A percentile compares a stretch with the other conserved stretches of the same genome.
phyloP scores from a whole-genome alignment of 1,140 invertebrate species.

The Helicoverpa zea region DNA sequence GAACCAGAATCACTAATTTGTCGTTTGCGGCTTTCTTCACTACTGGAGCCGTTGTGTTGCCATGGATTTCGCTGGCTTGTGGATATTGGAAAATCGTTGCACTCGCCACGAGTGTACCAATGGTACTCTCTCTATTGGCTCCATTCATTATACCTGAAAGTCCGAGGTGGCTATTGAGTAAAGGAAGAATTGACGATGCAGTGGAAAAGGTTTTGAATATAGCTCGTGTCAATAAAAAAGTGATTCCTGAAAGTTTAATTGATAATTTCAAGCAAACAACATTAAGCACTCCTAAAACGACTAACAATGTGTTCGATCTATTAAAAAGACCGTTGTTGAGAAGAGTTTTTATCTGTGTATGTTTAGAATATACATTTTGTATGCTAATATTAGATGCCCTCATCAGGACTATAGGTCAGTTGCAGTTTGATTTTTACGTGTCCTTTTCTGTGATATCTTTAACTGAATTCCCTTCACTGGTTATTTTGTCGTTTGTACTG shows the following conservation, averaged over 20 bases:
- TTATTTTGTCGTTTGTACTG: constrained; percentile 72
- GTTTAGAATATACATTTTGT: constrained; percentile 71
- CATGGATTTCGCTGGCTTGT: constrained; percentile 89
- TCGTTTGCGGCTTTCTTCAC: constrained; percentile 89
- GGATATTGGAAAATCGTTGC: constrained; percentile 90
- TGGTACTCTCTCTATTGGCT: constrained; percentile 76
- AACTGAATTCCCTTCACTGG: constrained; percentile 76
- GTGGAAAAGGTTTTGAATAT: constrained; percentile 86
- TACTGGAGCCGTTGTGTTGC: constrained; percentile 88
- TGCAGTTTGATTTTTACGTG: constrained; percentile 75
- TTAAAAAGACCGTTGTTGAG: constrained; percentile 67
- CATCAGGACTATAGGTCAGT: constrained; percentile 70
- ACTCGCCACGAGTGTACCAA: constrained; percentile 86
- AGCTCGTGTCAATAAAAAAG: constrained; percentile 71
- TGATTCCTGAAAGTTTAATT: constrained; percentile 66
- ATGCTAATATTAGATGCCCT: constrained; percentile 72
- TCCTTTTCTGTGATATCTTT: constrained; percentile 76
- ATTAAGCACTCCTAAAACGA: constrained; percentile 57
- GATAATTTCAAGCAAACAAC: constrained; percentile 69
- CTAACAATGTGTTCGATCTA: constrained; percentile 63
- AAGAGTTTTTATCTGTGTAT: constrained; percentile 70
- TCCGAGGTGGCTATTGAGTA: constrained; percentile 91
- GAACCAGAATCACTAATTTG: constrained; percentile 88
- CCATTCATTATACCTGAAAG: constrained; percentile 90
- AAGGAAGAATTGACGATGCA: constrained; percentile 89